A percentile compares a stretch with the other conserved stretches of the same genome.
These are phyloP conservation scores for Drosophila paranaensis DNA, from an alignment of 2,888 invertebrate genomes.

Conservation along the genomic window DNA sequence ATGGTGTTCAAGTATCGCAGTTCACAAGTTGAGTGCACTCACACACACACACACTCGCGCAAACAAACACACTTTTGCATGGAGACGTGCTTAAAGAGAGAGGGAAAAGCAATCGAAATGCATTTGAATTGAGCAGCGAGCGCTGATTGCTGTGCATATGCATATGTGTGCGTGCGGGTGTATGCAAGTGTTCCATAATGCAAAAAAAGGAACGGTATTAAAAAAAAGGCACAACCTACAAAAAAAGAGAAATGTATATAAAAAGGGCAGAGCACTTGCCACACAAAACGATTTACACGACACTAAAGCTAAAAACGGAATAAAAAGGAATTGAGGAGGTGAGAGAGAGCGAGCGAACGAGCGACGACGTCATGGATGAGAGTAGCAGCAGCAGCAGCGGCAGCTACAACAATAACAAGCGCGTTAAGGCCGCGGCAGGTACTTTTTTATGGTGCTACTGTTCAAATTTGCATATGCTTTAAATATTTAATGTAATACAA, in stretches of 20 bases:
- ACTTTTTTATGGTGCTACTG: constrained; percentile 71
- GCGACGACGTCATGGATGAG: constrained; percentile 52
- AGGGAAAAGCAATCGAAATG: constrained; percentile 72
- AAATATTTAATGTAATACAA: constrained; percentile 80
- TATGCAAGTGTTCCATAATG: constrained; percentile 45
- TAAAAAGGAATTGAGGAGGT: constrained; percentile 16
- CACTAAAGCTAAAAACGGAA: constrained; percentile 67
- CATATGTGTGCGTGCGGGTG: constrained; percentile 13
- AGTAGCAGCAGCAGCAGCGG: constrained; percentile 29
- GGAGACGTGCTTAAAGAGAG: constrained; percentile 15
- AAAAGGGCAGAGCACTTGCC: constrained; percentile 68
- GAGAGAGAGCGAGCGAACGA: background rate
- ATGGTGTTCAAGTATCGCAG: constrained; percentile 61
- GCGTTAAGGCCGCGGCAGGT: constrained; percentile 61
- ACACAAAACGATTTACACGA: constrained; percentile 77
- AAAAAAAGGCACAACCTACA: constrained; percentile 50
- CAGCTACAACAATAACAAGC: constrained; percentile 51
- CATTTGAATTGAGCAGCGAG: constrained; percentile 70
- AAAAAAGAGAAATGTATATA: constrained; percentile 19
- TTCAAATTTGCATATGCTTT: constrained; percentile 80
- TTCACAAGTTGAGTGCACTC: constrained; percentile 72
- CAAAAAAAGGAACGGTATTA: constrained; percentile 41
- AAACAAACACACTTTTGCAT: constrained; percentile 5
- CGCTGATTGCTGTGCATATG: constrained; percentile 43
- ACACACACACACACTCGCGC: constrained; percentile 28